A percentile compares a stretch with the other conserved stretches of the same genome.
phyloP scores from a whole-genome alignment of 2,797 vertebrate genomes.

The Darevskia mixta region DNA sequence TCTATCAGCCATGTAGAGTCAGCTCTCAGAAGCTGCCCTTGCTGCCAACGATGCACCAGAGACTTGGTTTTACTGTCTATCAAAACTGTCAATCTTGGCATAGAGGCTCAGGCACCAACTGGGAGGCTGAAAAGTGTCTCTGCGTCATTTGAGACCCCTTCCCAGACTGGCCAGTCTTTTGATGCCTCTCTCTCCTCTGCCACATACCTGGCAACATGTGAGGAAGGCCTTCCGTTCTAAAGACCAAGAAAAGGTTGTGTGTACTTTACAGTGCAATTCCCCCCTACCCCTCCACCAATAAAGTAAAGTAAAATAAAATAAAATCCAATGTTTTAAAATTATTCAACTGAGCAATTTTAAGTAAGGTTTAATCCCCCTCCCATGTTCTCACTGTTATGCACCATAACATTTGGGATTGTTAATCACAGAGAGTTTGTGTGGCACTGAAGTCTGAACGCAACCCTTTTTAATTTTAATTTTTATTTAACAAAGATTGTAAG shows the following conservation, averaged over 20 bases:
- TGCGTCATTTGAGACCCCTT: background rate
- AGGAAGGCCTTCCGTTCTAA: background rate
- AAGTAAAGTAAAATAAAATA: background rate
- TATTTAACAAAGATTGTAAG: too few relatives aligned
- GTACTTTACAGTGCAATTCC: background rate
- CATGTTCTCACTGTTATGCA: background rate
- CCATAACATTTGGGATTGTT: background rate
- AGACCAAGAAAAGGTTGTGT: background rate
- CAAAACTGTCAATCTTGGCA: background rate
- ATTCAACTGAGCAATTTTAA: background rate
- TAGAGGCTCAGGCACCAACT: background rate
- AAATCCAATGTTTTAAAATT: background rate
- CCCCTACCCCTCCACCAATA: background rate
- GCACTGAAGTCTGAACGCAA: background rate
- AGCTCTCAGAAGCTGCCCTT: background rate
- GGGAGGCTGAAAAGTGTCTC: background rate
- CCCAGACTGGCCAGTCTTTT: background rate
- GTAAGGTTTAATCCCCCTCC: background rate
- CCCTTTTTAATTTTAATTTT: background rate
- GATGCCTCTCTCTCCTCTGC: background rate
- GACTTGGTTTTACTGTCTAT: background rate
- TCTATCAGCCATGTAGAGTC: background rate
- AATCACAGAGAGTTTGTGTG: background rate
- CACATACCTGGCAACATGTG: background rate
- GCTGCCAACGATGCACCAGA: background rate